Evolutionary conservation across 2,113 vertebrate genomes (phyloP).

Genomic region (Neogobius melanostomus): DNA sequence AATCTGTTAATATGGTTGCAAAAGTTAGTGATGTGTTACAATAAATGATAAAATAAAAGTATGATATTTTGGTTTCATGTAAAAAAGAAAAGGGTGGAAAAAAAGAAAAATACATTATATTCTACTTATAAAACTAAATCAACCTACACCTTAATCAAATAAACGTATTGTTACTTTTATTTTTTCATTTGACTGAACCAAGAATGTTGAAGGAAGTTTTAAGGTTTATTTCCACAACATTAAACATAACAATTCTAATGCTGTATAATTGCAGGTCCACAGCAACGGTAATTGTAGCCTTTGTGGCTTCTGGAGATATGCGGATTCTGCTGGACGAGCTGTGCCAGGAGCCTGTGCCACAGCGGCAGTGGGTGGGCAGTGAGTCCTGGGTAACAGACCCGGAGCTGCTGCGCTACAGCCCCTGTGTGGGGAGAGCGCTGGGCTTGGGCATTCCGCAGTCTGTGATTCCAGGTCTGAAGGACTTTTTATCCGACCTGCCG

Average conservation of each 20-base stretch:
- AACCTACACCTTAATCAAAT: no score
- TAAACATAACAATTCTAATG: not conserved
- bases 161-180: no score
- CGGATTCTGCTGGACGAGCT: conserved; percentile 62
- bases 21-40: no score
- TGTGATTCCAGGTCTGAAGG: conserved; percentile 67
- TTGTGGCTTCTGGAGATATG: conserved; percentile 58
- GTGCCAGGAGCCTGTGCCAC: conserved; percentile 33
- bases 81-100: no score
- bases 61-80: no score
- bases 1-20: no score
- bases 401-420: conserved; percentile 43
- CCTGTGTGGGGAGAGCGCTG: conserved; percentile 53
- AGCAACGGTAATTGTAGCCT: conserved; percentile 69
- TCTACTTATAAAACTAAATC: no score
- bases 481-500: conserved; percentile 63
- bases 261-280: conserved; percentile 50
- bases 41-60: no score
- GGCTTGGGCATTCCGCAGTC: conserved; percentile 63
- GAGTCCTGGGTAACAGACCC: conserved; percentile 69
- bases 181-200: no score
- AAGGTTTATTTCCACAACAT: not conserved
- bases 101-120: no score
- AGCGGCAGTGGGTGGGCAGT: conserved; percentile 72
- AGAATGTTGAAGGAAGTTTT: no score